Base-by-base conservation (phyloP, 2,797 vertebrate genomes). In the Tangara arthus region DNA sequence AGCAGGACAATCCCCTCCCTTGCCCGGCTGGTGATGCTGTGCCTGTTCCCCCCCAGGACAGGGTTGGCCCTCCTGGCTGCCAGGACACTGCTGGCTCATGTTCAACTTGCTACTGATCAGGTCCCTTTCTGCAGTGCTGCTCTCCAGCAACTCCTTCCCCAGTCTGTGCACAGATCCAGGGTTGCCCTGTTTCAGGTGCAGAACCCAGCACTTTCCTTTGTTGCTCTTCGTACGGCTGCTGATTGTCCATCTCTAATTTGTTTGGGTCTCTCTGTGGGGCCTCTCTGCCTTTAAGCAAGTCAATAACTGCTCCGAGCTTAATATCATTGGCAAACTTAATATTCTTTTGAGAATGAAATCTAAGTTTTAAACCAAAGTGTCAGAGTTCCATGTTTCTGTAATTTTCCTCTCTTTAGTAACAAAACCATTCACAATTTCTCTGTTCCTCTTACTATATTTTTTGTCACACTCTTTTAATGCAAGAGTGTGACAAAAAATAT, bases 71-170 rank as follows among this genome's bases (percentile, higher is more conserved):
- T 56, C 42, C 37, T 37, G 56, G 49, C 70, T 69, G 14, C 20
- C 37, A 19, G 56, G 49, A 11, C 49, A 56, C 56, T 39, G 64
- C 24, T 56, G 71, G 0, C 3, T 39, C 6, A 1, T 0, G 0
- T 26, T 21, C 28, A 77, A 0, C 20, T 44, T 63, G 4, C 4
- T 1, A 2, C 1, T 0, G 2, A 41, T 17, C 19, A 46, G 14
- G 56, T 0, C 7, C 7, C 12, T 57, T 77, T 64, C 16, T 0
- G 0, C 0, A 4, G 35, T 1, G 0, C 13, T 37, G 39, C 6
- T 63, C 3, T 42, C 18, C 63, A 76, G 16, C n/a, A 1, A 21
- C 34, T 61, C 16, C 2, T 76, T 37, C 4, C 5, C 12, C 5
- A 6, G 19, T 18, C 16, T 15, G 2, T 12, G 12, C 11, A 14